Base-by-base conservation (phyloP, 2,888 invertebrate genomes). In the Andrena marginata region DNA sequence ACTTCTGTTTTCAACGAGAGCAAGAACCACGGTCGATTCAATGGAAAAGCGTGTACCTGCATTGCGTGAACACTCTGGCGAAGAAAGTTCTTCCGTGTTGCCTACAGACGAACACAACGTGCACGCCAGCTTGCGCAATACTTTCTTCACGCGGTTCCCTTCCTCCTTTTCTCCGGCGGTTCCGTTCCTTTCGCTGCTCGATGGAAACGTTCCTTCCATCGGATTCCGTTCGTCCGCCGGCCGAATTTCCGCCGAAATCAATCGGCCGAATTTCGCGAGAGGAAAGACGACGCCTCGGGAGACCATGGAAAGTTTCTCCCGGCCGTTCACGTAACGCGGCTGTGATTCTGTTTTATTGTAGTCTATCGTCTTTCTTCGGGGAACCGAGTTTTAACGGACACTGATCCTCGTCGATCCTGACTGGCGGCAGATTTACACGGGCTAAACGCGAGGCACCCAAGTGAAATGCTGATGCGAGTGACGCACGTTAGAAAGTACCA, bases 81-180 rank as follows among this genome's bases (percentile, higher is more conserved):
- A 92, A 90, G 92, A 92, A 92, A 92, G 92, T 92, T 90, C 87
- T 92, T 91, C 91, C 92, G 91, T 87, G 90, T 90, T 83, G 65
- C 20, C 49, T 65, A 54, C 54, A 77, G 60, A 35, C 56, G 20
- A 68, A 63, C 68, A 42, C 42, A 42, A 42, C 42, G 42, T 26
- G 54, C n/a, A 29, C 70, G 70, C 56, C 65, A 29, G 65, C 80
- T 90, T 90, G 84, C 85, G 80, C 84, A 90, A 90, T 87, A 64
- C 10, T 26, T 51, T 69, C 67, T 68, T 49, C 71, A 65, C 64
- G 16, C 48, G 68, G 65, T 71, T 63, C 35, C 20, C 29, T 62
- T 49, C n/a, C 42, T 56, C 48, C 60, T 33, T 51, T 16, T 42
- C 54, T 16, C 62, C 60, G 56, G 51, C 56, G 31, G 13, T 54